A percentile compares a stretch with the other conserved stretches of the same genome.
phyloP scores from a whole-genome alignment of 2,113 vertebrate species.

The Tychaedon coryphoeus region DNA sequence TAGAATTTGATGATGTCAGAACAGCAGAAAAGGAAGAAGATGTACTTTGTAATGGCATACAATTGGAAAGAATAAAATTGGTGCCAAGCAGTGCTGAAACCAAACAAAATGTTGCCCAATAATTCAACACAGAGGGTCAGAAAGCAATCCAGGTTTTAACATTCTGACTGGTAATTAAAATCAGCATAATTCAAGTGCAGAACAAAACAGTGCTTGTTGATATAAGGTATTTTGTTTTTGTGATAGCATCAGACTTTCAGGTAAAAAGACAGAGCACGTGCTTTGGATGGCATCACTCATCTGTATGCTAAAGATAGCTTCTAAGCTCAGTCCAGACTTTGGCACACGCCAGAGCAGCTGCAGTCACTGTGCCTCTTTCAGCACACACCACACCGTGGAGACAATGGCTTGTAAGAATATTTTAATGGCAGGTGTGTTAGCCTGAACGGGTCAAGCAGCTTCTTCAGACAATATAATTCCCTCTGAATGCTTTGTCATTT shows the following conservation, averaged over 20 bases:
- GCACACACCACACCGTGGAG: not conserved
- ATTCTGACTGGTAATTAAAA: not conserved
- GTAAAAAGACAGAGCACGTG: not conserved
- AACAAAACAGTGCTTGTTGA: not conserved
- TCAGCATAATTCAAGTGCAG: not conserved
- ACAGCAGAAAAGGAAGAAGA: conserved; percentile 4
- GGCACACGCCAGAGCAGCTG: not conserved
- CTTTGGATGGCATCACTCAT: not conserved
- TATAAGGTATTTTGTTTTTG: not conserved
- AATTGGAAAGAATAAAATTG: not conserved
- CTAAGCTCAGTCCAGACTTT: not conserved
- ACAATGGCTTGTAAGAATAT: not conserved
- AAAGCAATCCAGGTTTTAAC: not conserved
- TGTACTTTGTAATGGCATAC: conserved; percentile 1
- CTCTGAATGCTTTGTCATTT: not conserved
- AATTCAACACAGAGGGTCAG: not conserved
- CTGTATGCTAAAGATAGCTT: conserved; percentile 1
- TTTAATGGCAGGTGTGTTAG: not conserved
- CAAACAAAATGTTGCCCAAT: conserved; percentile 12
- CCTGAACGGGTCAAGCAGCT: not conserved
- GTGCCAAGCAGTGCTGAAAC: conserved; percentile 3
- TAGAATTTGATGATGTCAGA: conserved; percentile 36
- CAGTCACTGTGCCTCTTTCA: not conserved
- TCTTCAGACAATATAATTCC: not conserved
- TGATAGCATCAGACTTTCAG: not conserved